Percentiles rank a stretch among this genome's conserved stretches.
Conservation (phyloP, 1,140 invertebrate genomes). For the Varroa destructor region DNA sequence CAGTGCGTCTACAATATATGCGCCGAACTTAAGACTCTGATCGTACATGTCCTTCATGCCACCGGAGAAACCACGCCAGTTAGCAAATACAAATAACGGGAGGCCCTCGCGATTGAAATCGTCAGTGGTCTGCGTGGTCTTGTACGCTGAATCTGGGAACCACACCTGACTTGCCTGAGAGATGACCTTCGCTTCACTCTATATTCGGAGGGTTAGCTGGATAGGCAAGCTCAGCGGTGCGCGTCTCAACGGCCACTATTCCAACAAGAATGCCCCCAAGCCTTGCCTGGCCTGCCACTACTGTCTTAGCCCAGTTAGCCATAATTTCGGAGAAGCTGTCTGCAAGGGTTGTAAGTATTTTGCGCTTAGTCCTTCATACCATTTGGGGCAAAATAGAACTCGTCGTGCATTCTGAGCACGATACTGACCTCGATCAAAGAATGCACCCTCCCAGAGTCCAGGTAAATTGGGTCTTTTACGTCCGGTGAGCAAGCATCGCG, state of each 20-base stretch:
- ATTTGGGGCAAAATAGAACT: neutral
- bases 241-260: conserved; percentile 88
- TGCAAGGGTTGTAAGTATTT: conserved; percentile 8
- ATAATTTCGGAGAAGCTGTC: conserved; percentile 75
- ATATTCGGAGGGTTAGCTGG: conserved; percentile 97
- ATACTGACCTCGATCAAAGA: conserved; percentile 69
- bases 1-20: conserved; percentile 91
- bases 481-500: conserved; percentile 76
- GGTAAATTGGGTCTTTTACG: conserved; percentile 44
- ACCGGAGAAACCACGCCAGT: conserved; percentile 98
- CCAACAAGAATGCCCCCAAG: conserved; percentile 93
- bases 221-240: conserved; percentile 81
- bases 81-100: conserved; percentile 95
- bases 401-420: neutral
- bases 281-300: conserved; percentile 72
- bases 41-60: conserved; percentile 99
- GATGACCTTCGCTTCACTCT: conserved; percentile 82
- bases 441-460: conserved; percentile 64
- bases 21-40: conserved; percentile 95
- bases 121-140: conserved; percentile 89
- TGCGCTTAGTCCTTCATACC: neutral
- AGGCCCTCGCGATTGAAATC: conserved; percentile 88
- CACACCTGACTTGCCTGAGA: conserved; percentile 90
- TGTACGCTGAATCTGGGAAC: conserved; percentile 97
- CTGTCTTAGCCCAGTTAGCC: conserved; percentile 92